A percentile compares a stretch with the other conserved stretches of the same genome.
These are phyloP conservation scores for Listronotus oregonensis DNA, from an alignment of 1,140 invertebrate genomes.

Conservation along the genomic window DNA sequence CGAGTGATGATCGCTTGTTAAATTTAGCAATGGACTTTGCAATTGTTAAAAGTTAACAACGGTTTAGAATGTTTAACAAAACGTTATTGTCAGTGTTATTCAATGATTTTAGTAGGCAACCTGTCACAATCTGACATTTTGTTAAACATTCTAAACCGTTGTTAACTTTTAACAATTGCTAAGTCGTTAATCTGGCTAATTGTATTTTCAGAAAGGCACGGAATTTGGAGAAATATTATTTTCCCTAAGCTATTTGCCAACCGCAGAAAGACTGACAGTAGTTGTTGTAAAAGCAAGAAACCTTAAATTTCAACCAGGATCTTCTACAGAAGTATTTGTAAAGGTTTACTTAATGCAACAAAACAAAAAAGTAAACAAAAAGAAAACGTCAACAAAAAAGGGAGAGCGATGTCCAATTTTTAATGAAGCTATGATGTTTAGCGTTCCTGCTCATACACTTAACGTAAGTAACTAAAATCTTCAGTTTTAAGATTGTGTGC, in stretches of 20 bases:
- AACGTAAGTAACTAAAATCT: conserved; percentile 61
- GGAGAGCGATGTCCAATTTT: conserved; percentile 75
- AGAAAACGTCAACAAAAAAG: conserved; percentile 73
- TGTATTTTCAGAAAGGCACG: conserved; percentile 54
- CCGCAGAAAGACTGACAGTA: conserved; percentile 78
- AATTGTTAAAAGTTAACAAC: too few species aligned
- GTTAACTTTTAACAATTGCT: too few species aligned
- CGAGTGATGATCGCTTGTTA: too few species aligned
- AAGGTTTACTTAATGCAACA: conserved; percentile 76
- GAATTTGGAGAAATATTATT: conserved; percentile 78
- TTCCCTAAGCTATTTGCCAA: conserved; percentile 79
- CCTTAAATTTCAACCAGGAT: conserved; percentile 60
- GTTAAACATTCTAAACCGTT: too few species aligned
- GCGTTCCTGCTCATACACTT: conserved; percentile 68
- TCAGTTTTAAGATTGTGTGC: too few species aligned
- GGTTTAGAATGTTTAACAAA: too few species aligned
- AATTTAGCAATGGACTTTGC: too few species aligned
- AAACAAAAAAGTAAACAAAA: conserved; percentile 78
- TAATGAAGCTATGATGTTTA: conserved; percentile 82
- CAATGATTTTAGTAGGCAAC: too few species aligned
- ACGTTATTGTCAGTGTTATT: too few species aligned
- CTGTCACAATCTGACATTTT: too few species aligned
- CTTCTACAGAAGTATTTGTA: conserved; percentile 60
- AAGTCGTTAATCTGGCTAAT: too few species aligned
- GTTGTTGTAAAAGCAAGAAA: conserved; percentile 82